Evolutionary conservation across 2,888 invertebrate genomes (phyloP).

Genomic region (Sacculina carcini): DNA sequence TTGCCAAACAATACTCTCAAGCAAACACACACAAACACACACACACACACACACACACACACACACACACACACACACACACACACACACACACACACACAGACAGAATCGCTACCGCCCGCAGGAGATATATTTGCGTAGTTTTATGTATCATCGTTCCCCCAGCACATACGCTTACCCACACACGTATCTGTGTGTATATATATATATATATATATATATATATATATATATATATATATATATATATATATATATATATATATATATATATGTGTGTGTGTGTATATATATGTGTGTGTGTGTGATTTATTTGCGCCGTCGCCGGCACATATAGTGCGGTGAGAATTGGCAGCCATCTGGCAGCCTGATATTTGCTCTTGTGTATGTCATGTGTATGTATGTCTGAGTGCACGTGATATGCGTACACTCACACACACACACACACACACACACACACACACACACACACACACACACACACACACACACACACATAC

Average conservation of each 20-base stretch:
- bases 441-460: not conserved
- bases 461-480: not conserved
- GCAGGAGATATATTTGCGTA: not conserved
- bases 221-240: not conserved
- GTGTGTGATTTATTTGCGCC: no score
- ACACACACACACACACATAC: conserved; percentile 4
- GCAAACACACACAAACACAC: no score
- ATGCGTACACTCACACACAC: no score
- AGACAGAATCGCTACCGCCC: not conserved
- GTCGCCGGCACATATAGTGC: no score
- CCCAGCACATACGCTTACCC: not conserved
- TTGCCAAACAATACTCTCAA: no score
- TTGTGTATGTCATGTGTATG: no score
- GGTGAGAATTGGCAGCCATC: no score
- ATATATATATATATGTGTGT: not conserved
- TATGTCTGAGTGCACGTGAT: not conserved
- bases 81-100: not conserved
- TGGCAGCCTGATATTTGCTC: no score
- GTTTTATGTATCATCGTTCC: no score
- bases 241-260: not conserved
- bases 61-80: no score
- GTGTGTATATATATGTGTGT: not conserved
- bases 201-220: not conserved
- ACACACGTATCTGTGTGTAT: not conserved
- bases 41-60: no score